Evolutionary conservation across 2,888 invertebrate genomes (phyloP), one percentile per base, ranked within the genome.

Genomic region (Boloria selene): DNA sequence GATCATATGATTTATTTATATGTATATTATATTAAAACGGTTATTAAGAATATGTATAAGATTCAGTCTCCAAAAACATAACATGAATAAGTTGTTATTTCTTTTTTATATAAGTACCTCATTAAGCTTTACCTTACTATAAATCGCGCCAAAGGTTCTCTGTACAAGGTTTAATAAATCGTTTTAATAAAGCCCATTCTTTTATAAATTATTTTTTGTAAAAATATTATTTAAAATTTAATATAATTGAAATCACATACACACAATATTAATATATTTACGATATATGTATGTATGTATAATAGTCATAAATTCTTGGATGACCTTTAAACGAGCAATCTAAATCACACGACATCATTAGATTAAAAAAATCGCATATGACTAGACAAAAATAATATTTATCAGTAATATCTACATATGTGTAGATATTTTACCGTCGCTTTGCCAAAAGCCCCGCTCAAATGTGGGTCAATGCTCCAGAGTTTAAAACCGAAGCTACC

Each of bases 401-500:
- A 22, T 22, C 22, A 44, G 45, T 26, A 56, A 45, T 45, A 4
- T 45, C n/a, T 13, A 59, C 7, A 31, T 47, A 38, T 62, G 42
- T 63, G 44, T 52, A 56, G 47, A 47, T 49, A 47, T 45, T 70
- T 63, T 59, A 69, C 76, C 74, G 71, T 70, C 72, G 77, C 80
- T 74, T 79, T 90, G 90, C 89, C 90, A 90, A 90, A 83, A 86
- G 84, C 84, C 81, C 80, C 86, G 73, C 72, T 71, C 70, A 74
- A 84, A 90, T 85, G 75, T 91, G 75, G 90, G 90, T 90, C 90
- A 90, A 89, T 90, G 90, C 86, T 89, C 90, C 88, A 88, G 86
- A 66, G 31, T 54, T 67, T 64, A 54, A 62, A 67, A 60, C 53
- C 45, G 51, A 51, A 51, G 42, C 52, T 60, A 54, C 62, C 22